Conservation (phyloP, 2,113 vertebrate genomes). For the Hucho hucho region DNA sequence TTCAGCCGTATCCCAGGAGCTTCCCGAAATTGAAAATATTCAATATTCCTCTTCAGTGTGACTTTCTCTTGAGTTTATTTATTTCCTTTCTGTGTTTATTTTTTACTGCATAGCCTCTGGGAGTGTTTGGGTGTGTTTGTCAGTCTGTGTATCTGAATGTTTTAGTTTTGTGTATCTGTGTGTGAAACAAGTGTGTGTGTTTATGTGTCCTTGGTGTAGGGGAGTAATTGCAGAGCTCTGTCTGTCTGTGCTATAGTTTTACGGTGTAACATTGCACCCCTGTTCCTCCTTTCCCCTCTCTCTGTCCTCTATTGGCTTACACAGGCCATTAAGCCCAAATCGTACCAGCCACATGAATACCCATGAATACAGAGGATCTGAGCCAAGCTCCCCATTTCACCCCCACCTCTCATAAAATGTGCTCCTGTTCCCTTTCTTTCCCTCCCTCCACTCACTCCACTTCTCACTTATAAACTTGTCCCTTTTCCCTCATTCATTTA, state of each 20-base stretch:
- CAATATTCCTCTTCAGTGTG: no score
- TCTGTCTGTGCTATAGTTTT: no score
- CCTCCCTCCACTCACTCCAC: neutral
- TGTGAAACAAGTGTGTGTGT: no score
- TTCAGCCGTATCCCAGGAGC: no score
- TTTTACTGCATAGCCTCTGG: neutral
- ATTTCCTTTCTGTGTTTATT: neutral
- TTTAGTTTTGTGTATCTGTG: no score
- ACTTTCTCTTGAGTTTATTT: neutral
- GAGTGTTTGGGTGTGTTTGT: neutral
- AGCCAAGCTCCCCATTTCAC: neutral
- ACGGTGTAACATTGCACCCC: neutral
- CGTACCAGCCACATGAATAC: conserved; percentile 42
- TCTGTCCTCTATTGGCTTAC: conserved; percentile 20
- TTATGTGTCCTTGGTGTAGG: no score
- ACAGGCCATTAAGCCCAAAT: conserved; percentile 35
- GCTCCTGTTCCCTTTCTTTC: neutral
- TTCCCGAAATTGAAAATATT: no score
- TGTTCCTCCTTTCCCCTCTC: conserved; percentile 15
- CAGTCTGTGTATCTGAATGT: neutral
- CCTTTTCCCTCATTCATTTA: neutral
- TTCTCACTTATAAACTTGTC: neutral
- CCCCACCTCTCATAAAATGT: neutral
- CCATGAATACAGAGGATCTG: conserved; percentile 1
- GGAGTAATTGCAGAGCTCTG: no score